Base-by-base conservation (phyloP, 2,888 invertebrate species). In the Xanthia togata region DNA sequence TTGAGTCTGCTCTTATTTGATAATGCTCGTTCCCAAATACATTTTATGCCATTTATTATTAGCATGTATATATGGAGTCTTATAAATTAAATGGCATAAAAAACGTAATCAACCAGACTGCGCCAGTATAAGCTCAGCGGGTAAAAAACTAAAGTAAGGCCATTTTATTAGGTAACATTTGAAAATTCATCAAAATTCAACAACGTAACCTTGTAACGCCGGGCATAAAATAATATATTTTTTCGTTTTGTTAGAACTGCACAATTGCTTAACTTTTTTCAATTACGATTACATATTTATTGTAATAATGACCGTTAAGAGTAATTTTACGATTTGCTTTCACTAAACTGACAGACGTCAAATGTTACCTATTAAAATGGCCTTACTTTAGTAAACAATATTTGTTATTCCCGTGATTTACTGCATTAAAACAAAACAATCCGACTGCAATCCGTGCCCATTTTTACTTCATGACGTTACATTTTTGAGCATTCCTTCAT, bases 401-500 rank as follows among this genome's bases (percentile, higher is more conserved):
- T 53, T 57, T 47, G 26, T n/a, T 57, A 41, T 31, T 26, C 26
- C 23, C 14, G 23, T 47, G 50, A 78, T 73, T 71, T 57, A 81
- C 20, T 59, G 65, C 38, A 64, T 70, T 68, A 41, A 41, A 84
- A 70, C 17, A 71, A 44, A 62, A 62, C 60, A 59, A 63, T 67
- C 6, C 14, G 14, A 47, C 1, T 81, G 82, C 82, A 85, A 73
- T 69, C 50, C 12, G 12, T 9, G 50, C 17, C 53, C 60, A 78
- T 82, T 73, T 76, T 81, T 68, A 73, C 77, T 73, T 68, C 31
- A 59, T 74, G 73, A 50, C 60, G 60, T 71, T 35, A 31, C 35
- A 77, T 73, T 77, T 85, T 85, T 83, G 41, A 78, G 53, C 69
- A 60, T 85, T 89, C 89, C 88, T 88, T 86, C 84, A 85, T 89